Conservation (phyloP, 2,888 invertebrate genomes). For the Lamellibrachia satsuma region DNA sequence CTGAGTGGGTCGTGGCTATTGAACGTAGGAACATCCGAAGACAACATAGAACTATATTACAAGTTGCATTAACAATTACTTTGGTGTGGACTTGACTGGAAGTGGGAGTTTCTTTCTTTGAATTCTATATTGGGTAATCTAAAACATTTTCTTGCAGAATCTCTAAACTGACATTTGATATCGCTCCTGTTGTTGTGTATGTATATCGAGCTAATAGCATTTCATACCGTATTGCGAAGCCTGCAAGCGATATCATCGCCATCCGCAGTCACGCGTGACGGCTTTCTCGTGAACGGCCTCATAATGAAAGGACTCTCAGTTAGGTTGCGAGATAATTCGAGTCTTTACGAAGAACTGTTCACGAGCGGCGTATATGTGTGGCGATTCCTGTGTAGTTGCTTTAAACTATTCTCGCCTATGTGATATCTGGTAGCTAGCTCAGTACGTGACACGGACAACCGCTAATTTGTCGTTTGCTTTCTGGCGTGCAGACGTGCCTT, state of each 20-base stretch:
- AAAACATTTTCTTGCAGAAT: neutral
- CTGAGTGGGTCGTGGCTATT: too few species aligned
- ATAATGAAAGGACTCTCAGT: neutral
- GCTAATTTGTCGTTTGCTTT: neutral
- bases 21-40: too few species aligned
- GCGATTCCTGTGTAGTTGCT: neutral
- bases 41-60: too few species aligned
- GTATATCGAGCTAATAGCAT: neutral
- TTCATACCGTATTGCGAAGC: neutral
- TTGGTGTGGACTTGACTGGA: neutral
- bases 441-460: neutral
- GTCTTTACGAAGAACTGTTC: neutral
- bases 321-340: neutral
- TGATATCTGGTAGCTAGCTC: neutral
- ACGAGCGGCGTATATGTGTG: neutral
- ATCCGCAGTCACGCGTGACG: slow-evolving; percentile 1
- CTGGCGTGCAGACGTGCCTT: neutral
- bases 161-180: neutral
- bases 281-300: neutral
- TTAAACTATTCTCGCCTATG: neutral
- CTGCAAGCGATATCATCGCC: neutral
- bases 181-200: neutral
- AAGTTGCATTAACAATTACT: neutral
- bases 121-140: neutral
- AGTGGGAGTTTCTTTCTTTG: neutral